phyloP scores from a whole-genome alignment of 2,797 vertebrate species.

The Arctocebus calabarensis region DNA sequence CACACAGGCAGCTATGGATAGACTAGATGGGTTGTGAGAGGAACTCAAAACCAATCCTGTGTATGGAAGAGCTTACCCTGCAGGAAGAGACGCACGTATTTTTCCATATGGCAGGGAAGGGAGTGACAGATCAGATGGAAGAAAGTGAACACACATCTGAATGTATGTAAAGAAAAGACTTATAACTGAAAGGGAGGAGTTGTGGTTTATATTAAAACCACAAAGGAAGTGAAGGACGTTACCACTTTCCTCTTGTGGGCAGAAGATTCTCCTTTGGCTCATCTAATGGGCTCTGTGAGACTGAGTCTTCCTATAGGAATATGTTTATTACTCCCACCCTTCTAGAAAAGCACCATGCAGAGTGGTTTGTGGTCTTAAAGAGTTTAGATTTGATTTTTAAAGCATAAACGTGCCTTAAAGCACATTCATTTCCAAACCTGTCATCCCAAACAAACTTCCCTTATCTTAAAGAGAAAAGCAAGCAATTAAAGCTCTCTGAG shows the following conservation, averaged over 20 bases:
- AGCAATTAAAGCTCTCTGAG: background rate
- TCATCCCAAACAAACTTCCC: slow-evolving; percentile 11
- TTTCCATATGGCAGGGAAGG: slow-evolving; percentile 50
- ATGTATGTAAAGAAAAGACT: slow-evolving; percentile 83
- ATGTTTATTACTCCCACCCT: slow-evolving; percentile 67
- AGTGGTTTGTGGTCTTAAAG: slow-evolving; percentile 75
- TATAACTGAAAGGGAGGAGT: slow-evolving; percentile 85
- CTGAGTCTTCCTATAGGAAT: slow-evolving; percentile 79
- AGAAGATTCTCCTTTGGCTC: slow-evolving; percentile 85
- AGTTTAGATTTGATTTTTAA: slow-evolving; percentile 74
- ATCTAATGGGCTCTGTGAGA: slow-evolving; percentile 79
- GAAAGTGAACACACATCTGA: slow-evolving; percentile 81
- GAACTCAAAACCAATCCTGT: slow-evolving; percentile 52
- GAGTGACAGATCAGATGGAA: slow-evolving; percentile 72
- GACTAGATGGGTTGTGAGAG: slow-evolving; percentile 69
- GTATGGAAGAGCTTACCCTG: slow-evolving; percentile 55
- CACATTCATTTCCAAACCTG: slow-evolving; percentile 19
- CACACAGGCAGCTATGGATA: slow-evolving; percentile 9
- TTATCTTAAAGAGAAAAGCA: slow-evolving; percentile 45
- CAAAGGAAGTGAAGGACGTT: slow-evolving; percentile 87
- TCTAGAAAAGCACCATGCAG: slow-evolving; percentile 68
- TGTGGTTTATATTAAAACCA: slow-evolving; percentile 89
- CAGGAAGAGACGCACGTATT: slow-evolving; percentile 19
- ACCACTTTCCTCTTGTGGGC: slow-evolving; percentile 88
- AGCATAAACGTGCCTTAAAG: background rate